Evolutionary conservation across 2,113 vertebrate species (phyloP), one percentile per base, ranked within the genome.

Genomic region (Cryptoleucopteryx plumbea): DNA sequence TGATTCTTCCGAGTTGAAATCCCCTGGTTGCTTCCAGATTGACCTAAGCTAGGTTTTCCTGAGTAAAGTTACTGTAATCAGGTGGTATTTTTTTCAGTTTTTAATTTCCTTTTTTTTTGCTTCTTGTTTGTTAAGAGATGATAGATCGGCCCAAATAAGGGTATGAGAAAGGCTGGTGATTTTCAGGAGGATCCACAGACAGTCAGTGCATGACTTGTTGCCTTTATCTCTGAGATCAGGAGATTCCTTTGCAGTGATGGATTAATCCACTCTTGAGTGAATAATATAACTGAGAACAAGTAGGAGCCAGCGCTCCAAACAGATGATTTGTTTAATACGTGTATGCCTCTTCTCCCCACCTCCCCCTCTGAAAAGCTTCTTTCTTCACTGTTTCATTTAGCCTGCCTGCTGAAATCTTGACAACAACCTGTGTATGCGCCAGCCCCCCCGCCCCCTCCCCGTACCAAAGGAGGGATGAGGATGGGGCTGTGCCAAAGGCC

Each of bases 171-270:
- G 71, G 85, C 93, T 87, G 71, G 87, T 18, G 16, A 74, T 53
- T 81, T 94, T 59, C 94, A 92, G 93, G 92, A 96, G 93, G 94
- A 96, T 82, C 96, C 87, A n/a, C 43, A 96, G 88, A 43, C 88
- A 89, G 88, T 71, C 88, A 38, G 92, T 79, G 87, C 79, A 31
- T 67, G 77, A 95, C 93, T 95, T 92, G 94, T 92, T 97, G 95
- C 95, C 96, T 96, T 96, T 96, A 96, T 97, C 96, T 97, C 88
- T 58, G 95, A 90, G 93, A 97, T 97, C 96, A 95, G 88, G 94
- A 96, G 96, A 97, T 96, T 91, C 96, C 90, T 96, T 96, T 91
- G 92, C 93, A 48, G 78, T 97, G 94, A 96, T 96, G 96, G 92
- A 94, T 96, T 82, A 96, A 96, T 93, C 92, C 93, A 86, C 96